Base-by-base conservation (phyloP, 2,888 invertebrate genomes). In the Phlogophora meticulosa region DNA sequence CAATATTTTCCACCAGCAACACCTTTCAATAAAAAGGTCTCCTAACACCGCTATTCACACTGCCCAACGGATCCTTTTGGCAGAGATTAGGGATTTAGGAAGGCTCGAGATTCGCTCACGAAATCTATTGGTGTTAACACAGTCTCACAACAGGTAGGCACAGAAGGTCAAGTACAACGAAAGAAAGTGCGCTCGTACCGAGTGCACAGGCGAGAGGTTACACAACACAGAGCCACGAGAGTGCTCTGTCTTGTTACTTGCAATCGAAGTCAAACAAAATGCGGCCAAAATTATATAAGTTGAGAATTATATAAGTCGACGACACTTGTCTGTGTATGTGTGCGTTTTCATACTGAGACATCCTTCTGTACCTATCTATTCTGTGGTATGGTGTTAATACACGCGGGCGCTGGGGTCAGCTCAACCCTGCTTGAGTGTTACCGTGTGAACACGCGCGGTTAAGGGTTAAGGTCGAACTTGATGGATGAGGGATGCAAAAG, bases 111-210 rank as follows among this genome's bases (percentile, higher is more conserved):
- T 59, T 43, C 34, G 42, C 40, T 42, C 55, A 58, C 57, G 40
- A 58, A 75, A 77, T 66, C 61, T 77, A 72, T 75, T 55, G 55
- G 34, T 66, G 13, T 60, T 72, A 66, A 71, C 62, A 66, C 36
- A 38, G 13, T 0, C 20, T 17, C 17, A 0, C 15, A 15, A 4
- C 7, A 36, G 15, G 4, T 15, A 28, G n/a, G 4, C 11, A 7
- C 48, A 58, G 58, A 49, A 69, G 42, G 57, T 46, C 15, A 1
- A 9, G 11, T n/a, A n/a, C 20, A 48, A 58, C 3, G 1, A 48
- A 34, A 22, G 22, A n/a, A 20, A n/a, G n/a, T n/a, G n/a, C n/a
- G n/a, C n/a, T n/a, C n/a, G n/a, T n/a, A n/a, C n/a, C n/a, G n/a
- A n/a, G n/a, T n/a, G n/a, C n/a, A 34, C 7, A 17, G 24, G n/a